A percentile compares a stretch with the other conserved stretches of the same genome.
phyloP scores from a whole-genome alignment of 2,113 vertebrate genomes.

The Lipophrys pholis region DNA sequence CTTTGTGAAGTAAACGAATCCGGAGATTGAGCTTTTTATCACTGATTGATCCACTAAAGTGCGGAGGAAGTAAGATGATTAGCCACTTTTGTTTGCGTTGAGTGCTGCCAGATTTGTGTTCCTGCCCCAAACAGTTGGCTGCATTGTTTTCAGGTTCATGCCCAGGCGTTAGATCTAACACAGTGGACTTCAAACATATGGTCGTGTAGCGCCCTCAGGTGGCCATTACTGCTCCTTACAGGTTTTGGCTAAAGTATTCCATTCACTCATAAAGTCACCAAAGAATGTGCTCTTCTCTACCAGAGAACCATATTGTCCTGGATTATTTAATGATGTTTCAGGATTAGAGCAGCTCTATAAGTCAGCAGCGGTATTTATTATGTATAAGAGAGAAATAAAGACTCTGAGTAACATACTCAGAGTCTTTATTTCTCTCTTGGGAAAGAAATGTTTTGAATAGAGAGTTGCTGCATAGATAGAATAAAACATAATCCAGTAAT shows the following conservation, averaged over 20 bases:
- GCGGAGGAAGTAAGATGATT: conserved; percentile 46
- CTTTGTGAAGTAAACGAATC: conserved; percentile 1
- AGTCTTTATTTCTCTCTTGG: too few species aligned
- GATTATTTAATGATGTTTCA: too few species aligned
- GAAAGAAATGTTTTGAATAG: too few species aligned
- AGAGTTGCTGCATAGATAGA: too few species aligned
- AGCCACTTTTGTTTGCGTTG: conserved; percentile 46
- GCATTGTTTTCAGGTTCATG: conserved; percentile 52
- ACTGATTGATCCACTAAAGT: conserved; percentile 52
- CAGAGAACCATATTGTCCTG: too few species aligned
- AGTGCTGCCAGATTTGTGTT: conserved; percentile 55
- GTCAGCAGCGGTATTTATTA: too few species aligned
- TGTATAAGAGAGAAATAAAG: too few species aligned
- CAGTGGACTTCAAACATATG: not conserved
- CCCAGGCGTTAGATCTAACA: not conserved
- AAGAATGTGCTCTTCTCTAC: too few species aligned
- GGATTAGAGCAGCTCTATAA: too few species aligned
- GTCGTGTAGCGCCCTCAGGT: conserved; percentile 41
- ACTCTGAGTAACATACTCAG: too few species aligned
- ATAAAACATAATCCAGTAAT: too few species aligned
- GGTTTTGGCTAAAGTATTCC: not conserved
- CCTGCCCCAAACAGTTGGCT: conserved; percentile 49
- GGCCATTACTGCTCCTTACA: conserved; percentile 24
- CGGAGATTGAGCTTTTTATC: conserved; percentile 38
- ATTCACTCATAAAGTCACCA: too few species aligned